phyloP scores from a whole-genome alignment of 2,797 vertebrate genomes.

The Falco berigora region DNA sequence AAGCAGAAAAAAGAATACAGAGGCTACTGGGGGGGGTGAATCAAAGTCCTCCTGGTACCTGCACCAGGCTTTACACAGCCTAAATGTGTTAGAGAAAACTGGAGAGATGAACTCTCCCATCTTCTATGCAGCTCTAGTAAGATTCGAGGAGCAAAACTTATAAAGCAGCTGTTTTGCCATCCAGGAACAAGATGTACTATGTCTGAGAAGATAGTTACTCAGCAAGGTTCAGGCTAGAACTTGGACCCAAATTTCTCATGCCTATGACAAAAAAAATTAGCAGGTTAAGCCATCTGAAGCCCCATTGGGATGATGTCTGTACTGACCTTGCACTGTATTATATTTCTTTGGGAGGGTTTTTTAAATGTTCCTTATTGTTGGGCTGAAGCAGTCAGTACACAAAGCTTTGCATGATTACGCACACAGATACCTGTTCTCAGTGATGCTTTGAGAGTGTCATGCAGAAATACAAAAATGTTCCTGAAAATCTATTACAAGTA shows the following conservation, averaged over 20 bases:
- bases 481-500: background rate
- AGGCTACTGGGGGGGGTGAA: background rate
- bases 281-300: background rate
- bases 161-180: background rate
- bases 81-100: accelerated
- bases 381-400: background rate
- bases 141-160: background rate
- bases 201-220: background rate
- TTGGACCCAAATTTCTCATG: background rate
- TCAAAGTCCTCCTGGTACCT: background rate
- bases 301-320: background rate
- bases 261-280: background rate
- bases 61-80: too few species aligned
- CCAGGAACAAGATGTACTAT: background rate
- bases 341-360: background rate
- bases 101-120: background rate
- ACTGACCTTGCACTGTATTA: background rate
- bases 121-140: background rate
- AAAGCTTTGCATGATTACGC: background rate
- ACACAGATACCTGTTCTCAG: background rate
- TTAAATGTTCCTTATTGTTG: background rate
- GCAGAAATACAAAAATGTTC: background rate
- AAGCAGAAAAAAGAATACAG: background rate
- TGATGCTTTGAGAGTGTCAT: background rate
- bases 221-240: background rate